Base-by-base conservation (phyloP, 1,140 invertebrate species). In the Papilio glaucus region DNA sequence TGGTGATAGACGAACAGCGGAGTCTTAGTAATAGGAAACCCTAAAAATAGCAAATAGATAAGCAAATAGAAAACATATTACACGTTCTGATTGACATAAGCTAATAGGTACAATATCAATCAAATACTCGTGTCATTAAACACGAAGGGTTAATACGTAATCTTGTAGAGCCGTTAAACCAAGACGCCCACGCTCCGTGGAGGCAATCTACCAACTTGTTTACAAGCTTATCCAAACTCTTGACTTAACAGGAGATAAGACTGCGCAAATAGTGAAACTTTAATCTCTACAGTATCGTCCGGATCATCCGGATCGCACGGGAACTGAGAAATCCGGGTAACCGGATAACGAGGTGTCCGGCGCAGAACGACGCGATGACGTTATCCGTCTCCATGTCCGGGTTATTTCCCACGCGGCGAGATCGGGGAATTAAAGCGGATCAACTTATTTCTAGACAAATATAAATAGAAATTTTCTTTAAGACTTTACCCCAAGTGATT, bases 311-410 rank as follows among this genome's bases (percentile, higher is more conserved):
- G 61, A 62, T 62, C 26, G 57, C 21, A 2, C 29, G 6, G 9
- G 21, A 8, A 9, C 18, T 0, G 49, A 53, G 49, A 9, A 49
- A 15, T 21, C 42, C 15, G 42, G 42, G 18, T 18, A 45, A 15
- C 63, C 42, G 67, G 67, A 24, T 69, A 69, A 69, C 42, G 42
- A 53, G 67, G 42, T 69, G 67, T 53, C 42, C 67, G 42, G 42
- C 13, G 29, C 67, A 69, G 67, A 21, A 13, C 24, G 21, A 26
- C 42, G 26, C 42, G 26, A 21, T 45, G 29, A 33, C 6, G 29
- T 33, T 41, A 53, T 53, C 41, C 13, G 24, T 45, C 39, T 45
- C 24, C 4, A 69, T 53, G 67, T 69, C 29, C 67, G 67, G 67
- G 67, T 53, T 53, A 69, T 69, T 49, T 49, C 67, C 67, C 67